Evolutionary conservation across 2,797 vertebrate species (phyloP).

Genomic region (Parotocinclus haroldoi): DNA sequence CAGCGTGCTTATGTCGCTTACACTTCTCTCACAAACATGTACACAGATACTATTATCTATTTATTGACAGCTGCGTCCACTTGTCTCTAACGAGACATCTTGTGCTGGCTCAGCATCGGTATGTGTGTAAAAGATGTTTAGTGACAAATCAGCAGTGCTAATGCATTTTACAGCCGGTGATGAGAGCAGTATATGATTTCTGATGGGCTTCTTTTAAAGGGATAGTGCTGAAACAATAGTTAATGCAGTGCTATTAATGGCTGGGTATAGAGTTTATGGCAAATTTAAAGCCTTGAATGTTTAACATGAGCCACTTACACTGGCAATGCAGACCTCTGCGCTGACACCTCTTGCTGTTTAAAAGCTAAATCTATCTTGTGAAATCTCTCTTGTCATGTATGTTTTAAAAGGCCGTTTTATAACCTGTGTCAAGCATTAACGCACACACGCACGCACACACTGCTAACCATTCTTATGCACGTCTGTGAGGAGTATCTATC

Average conservation of each 20-base stretch:
- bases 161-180: constrained; percentile 55
- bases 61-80: background rate
- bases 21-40: constrained; percentile 22
- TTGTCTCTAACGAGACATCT: background rate
- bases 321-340: constrained; percentile 71
- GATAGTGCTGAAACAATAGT: constrained; percentile 67
- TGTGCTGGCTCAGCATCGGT: constrained; percentile 10
- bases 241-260: constrained; percentile 68
- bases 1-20: constrained; percentile 31
- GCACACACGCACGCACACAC: background rate
- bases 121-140: constrained; percentile 30
- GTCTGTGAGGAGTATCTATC: constrained; percentile 37
- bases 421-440: constrained; percentile 33
- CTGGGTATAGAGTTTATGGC: constrained; percentile 71
- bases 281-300: constrained; percentile 78
- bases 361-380: constrained; percentile 77
- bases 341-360: constrained; percentile 65
- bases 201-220: constrained; percentile 68
- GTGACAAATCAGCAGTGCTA: constrained; percentile 59
- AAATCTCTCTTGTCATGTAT: constrained; percentile 73
- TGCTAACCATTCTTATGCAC: constrained; percentile 35
- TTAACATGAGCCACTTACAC: constrained; percentile 72
- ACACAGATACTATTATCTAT: constrained; percentile 13
- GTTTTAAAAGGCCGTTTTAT: constrained; percentile 46
- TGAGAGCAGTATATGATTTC: constrained; percentile 57